Evolutionary conservation across 2,888 invertebrate species (phyloP).

Genomic region (Parnassius apollo): DNA sequence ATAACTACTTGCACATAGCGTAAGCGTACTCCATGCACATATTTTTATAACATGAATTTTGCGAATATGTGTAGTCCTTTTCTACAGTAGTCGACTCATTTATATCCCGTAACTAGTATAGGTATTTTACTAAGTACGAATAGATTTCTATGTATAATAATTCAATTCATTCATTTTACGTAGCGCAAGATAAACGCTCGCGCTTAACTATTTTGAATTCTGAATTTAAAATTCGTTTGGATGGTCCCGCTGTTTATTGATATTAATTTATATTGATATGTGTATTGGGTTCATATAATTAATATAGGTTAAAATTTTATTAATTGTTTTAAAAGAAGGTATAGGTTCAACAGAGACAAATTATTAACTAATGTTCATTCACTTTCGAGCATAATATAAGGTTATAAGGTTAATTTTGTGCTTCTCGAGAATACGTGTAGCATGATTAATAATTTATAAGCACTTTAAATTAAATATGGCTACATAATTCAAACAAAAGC

Average conservation of each 20-base stretch:
- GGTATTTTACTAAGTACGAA: too few relatives aligned
- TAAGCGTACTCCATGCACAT: too few relatives aligned
- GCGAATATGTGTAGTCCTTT: too few relatives aligned
- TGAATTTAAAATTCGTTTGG: background rate
- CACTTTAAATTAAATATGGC: background rate
- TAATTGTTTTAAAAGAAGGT: slow-evolving; percentile 14
- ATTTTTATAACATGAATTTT: too few relatives aligned
- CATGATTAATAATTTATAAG: background rate
- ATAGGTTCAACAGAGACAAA: slow-evolving; percentile 41
- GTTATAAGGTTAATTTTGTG: slow-evolving; percentile 5
- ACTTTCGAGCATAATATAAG: slow-evolving; percentile 22
- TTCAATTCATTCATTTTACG: too few relatives aligned
- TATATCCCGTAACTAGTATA: too few relatives aligned
- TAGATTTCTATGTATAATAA: too few relatives aligned
- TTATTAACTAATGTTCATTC: slow-evolving; percentile 29
- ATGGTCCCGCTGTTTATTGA: background rate
- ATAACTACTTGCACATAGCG: too few relatives aligned
- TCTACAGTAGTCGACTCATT: too few relatives aligned
- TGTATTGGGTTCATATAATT: slow-evolving; percentile 3
- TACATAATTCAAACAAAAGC: too few relatives aligned
- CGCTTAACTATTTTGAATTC: slow-evolving; percentile 9
- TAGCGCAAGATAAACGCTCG: background rate
- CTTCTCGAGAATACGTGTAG: background rate
- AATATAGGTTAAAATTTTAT: slow-evolving; percentile 12
- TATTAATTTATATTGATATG: slow-evolving; percentile 15